These are phyloP conservation scores for Sterrhoptilus dennistouni DNA, from an alignment of 2,113 vertebrate genomes.

Conservation along the genomic window DNA sequence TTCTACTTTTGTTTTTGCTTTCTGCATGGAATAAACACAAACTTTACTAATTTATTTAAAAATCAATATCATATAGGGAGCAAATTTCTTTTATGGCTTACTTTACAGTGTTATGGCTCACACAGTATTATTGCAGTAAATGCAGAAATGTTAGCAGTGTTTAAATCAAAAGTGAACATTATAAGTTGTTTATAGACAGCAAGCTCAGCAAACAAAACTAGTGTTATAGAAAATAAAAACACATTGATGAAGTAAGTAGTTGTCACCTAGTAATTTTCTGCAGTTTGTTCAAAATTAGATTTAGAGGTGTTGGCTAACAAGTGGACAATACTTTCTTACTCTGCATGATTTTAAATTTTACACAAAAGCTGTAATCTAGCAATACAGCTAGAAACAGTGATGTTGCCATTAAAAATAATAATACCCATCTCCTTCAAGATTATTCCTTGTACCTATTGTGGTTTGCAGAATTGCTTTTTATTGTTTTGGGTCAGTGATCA, in stretches of 20 bases:
- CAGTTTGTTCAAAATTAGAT: conserved; percentile 23
- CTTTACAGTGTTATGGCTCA: background rate
- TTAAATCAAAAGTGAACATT: conserved; percentile 55
- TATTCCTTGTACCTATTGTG: background rate
- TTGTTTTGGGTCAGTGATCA: background rate
- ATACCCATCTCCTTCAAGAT: background rate
- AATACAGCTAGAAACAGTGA: background rate
- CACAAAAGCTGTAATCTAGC: background rate
- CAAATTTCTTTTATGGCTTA: conserved; percentile 61
- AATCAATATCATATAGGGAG: conserved; percentile 58
- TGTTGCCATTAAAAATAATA: background rate
- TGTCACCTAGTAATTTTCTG: conserved; percentile 5
- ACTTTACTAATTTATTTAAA: conserved; percentile 64
- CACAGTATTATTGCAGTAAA: conserved; percentile 50
- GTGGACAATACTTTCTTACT: background rate
- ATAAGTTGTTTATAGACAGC: background rate
- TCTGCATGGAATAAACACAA: conserved; percentile 10
- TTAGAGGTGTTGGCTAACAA: background rate
- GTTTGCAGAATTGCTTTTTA: background rate
- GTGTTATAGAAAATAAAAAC: background rate
- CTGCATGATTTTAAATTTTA: background rate
- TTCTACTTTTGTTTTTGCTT: conserved; percentile 1
- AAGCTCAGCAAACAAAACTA: conserved; percentile 2
- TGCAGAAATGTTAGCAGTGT: conserved; percentile 34
- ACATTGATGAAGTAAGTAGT: conserved; percentile 2